phyloP scores from a whole-genome alignment of 1,140 invertebrate genomes.

The Dendroctonus valens region DNA sequence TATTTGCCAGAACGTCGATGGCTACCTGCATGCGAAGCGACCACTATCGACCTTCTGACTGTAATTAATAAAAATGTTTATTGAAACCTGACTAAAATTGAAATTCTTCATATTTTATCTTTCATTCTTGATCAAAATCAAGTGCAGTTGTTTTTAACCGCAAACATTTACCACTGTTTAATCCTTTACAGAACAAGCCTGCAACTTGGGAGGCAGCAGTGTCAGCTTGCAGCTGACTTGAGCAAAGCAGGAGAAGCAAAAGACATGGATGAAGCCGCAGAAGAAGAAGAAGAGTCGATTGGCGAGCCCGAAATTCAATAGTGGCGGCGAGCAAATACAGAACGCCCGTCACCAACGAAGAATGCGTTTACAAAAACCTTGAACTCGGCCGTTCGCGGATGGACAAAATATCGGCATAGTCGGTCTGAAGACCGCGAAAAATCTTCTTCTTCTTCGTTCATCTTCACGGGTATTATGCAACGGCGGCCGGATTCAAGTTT shows the following conservation, averaged over 20 bases:
- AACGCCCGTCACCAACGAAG: slow-evolving; percentile 16
- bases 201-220: neutral
- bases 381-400: slow-evolving; percentile 11
- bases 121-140: no score
- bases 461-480: slow-evolving; percentile 11
- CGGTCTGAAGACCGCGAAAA: slow-evolving; percentile 14
- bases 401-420: slow-evolving; percentile 10
- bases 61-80: no score
- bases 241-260: neutral
- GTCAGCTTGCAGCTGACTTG: slow-evolving; percentile 12
- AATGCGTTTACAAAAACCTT: slow-evolving; percentile 19
- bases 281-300: slow-evolving; percentile 11
- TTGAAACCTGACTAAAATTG: no score
- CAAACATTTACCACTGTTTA: no score
- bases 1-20: no score
- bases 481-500: slow-evolving; percentile 9
- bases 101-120: no score
- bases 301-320: slow-evolving; percentile 16
- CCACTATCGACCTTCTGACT: no score
- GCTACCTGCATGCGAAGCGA: no score
- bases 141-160: no score
- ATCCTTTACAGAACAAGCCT: neutral
- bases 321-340: slow-evolving; percentile 8
- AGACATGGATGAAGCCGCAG: no score
- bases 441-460: slow-evolving; percentile 10